Evolutionary conservation across 53 echinoderm and acorn worm genomes (phyloP).

Genomic region (Patiria pectinifera): DNA sequence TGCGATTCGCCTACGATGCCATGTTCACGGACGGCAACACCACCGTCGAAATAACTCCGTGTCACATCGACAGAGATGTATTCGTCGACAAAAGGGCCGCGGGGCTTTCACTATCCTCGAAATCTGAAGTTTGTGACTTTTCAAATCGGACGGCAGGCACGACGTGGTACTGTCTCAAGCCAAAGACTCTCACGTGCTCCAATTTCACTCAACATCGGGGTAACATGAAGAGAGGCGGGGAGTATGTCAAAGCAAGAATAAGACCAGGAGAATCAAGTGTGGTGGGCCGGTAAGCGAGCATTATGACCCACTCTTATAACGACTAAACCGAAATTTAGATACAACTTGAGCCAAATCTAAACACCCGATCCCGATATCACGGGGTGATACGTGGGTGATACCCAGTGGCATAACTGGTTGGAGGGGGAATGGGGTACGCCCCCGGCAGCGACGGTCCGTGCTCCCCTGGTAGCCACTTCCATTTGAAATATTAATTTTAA

Average conservation of each 20-base stretch:
- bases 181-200: slow-evolving; percentile 17
- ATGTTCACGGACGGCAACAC: slow-evolving; percentile 16
- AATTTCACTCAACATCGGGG: not conserved
- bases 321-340: too few relatives aligned
- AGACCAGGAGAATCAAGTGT: not conserved
- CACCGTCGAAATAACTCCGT: slow-evolving; percentile 24
- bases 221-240: not conserved
- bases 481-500: too few relatives aligned
- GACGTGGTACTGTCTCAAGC: slow-evolving; percentile 74
- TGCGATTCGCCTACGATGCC: slow-evolving; percentile 57
- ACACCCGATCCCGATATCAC: too few relatives aligned
- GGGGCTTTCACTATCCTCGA: not conserved
- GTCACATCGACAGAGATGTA: slow-evolving; percentile 11
- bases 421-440: too few relatives aligned
- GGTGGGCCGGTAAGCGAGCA: not conserved
- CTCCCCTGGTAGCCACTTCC: too few relatives aligned
- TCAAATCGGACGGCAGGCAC: slow-evolving; percentile 54
- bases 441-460: too few relatives aligned
- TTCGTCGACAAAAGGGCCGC: too few relatives aligned
- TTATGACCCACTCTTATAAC: not conserved
- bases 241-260: not conserved
- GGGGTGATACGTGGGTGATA: too few relatives aligned
- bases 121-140: slow-evolving; percentile 41
- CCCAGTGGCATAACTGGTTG: too few relatives aligned
- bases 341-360: too few relatives aligned